These are phyloP conservation scores for Cherax quadricarinatus DNA, from an alignment of 1,140 invertebrate genomes.

Conservation along the genomic window DNA sequence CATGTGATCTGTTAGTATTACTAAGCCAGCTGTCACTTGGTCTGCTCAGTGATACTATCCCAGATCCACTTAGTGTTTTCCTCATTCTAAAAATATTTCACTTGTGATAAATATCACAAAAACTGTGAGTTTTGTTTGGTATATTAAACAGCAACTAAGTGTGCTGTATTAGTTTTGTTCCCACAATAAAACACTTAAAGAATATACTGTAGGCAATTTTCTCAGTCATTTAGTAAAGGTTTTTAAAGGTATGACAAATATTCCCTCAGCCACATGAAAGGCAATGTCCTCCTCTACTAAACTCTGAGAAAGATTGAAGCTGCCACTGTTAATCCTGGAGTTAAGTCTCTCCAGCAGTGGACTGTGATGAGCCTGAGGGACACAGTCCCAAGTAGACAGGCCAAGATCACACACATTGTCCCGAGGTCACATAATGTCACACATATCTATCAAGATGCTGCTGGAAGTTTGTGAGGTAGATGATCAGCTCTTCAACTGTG, in stretches of 20 bases:
- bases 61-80: not conserved
- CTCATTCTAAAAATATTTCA: not conserved
- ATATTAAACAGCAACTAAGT: not conserved
- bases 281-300: not conserved
- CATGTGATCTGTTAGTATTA: too few relatives aligned
- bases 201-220: not conserved
- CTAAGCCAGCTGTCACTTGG: too few relatives aligned
- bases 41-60: not conserved
- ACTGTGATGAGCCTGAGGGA: not conserved
- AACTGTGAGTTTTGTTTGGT: too few relatives aligned
- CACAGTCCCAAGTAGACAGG: not conserved
- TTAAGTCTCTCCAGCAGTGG: not conserved
- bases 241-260: not conserved
- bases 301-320: not conserved
- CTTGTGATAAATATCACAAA: too few relatives aligned
- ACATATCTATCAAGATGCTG: slow-evolving; percentile 71
- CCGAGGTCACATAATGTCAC: slow-evolving; percentile 40
- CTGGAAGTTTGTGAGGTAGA: slow-evolving; percentile 70
- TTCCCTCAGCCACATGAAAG: not conserved
- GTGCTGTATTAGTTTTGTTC: not conserved
- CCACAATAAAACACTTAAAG: not conserved
- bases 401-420: not conserved
- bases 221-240: not conserved
- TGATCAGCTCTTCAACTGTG: slow-evolving; percentile 75
- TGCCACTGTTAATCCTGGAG: not conserved